Evolutionary conservation across 2,888 invertebrate genomes (phyloP).

Genomic region (Pseudococcus jackbeardsleyi): DNA sequence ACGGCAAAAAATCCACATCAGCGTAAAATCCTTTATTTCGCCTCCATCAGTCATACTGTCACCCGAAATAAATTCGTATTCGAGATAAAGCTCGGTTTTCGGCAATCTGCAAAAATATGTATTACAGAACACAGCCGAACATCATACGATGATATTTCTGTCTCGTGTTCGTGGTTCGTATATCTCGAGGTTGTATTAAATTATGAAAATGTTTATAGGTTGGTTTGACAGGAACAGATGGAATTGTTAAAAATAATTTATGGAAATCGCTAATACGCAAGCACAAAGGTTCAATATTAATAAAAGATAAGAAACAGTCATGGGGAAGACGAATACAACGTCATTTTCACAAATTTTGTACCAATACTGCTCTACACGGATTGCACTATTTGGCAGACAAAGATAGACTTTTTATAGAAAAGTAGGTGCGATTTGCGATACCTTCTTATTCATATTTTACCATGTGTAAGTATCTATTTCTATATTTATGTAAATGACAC

Average conservation of each 20-base stretch:
- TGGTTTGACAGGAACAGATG: conserved; percentile 39
- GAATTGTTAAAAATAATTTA: conserved; percentile 16
- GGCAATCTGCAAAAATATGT: not conserved
- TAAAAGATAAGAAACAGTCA: not conserved
- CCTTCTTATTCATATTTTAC: not conserved
- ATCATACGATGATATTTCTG: not conserved
- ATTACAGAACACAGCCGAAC: not conserved
- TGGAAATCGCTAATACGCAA: conserved; percentile 53
- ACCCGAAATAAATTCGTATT: conserved; percentile 7
- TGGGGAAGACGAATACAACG: not conserved
- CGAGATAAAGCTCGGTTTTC: conserved; percentile 19
- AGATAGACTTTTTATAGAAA: conserved; percentile 37
- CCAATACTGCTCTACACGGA: conserved; percentile 37
- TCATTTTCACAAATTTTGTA: conserved; percentile 46
- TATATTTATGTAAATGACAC: not conserved
- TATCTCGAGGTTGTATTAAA: conserved; percentile 20
- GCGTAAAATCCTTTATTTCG: not conserved
- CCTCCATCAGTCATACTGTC: conserved; percentile 28
- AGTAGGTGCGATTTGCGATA: conserved; percentile 26
- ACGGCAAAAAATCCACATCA: not conserved
- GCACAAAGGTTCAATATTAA: not conserved
- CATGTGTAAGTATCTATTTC: not conserved
- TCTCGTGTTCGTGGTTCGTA: not conserved
- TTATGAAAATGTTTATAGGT: conserved; percentile 41
- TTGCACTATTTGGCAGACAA: conserved; percentile 38